Percentiles rank a stretch among this genome's conserved stretches.
Evolutionary conservation across 2,797 vertebrate species (phyloP).

Genomic region (Poliocrania exsul): DNA sequence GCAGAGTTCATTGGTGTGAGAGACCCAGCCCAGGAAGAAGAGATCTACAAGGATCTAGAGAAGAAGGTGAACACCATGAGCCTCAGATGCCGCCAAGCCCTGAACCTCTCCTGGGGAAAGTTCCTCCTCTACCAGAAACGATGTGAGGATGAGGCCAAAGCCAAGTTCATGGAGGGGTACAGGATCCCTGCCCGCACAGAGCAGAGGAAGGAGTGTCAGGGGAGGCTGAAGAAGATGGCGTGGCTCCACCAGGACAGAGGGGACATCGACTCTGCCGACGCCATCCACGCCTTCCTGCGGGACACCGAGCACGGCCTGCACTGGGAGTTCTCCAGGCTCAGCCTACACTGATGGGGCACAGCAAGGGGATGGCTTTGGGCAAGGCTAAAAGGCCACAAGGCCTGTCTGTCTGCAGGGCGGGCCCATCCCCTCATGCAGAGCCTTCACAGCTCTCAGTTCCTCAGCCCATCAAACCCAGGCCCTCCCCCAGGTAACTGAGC

Average conservation of each 20-base stretch:
- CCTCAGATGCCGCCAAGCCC: background rate
- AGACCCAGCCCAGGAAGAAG: accelerated
- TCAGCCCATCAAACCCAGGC: accelerated
- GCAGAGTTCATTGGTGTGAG: background rate
- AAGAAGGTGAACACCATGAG: background rate
- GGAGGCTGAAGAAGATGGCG: background rate
- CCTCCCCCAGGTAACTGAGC: accelerated
- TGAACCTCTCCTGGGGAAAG: background rate
- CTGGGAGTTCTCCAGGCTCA: accelerated
- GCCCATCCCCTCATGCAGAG: accelerated
- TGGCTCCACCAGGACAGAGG: accelerated
- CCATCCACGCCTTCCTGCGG: accelerated
- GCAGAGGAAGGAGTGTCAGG: accelerated
- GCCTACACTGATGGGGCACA: background rate
- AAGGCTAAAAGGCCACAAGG: background rate
- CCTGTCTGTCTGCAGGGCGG: background rate
- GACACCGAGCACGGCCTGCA: accelerated
- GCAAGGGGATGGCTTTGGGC: background rate
- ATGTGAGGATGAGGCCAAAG: accelerated
- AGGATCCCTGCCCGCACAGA: accelerated
- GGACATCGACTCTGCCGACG: accelerated
- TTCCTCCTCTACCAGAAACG: accelerated
- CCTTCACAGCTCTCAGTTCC: accelerated
- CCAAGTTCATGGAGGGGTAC: background rate
- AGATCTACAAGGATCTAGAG: background rate